Percentiles rank a stretch among this genome's conserved stretches.
Evolutionary conservation across 2,888 invertebrate species (phyloP).

Genomic region (Tipula helvola): DNA sequence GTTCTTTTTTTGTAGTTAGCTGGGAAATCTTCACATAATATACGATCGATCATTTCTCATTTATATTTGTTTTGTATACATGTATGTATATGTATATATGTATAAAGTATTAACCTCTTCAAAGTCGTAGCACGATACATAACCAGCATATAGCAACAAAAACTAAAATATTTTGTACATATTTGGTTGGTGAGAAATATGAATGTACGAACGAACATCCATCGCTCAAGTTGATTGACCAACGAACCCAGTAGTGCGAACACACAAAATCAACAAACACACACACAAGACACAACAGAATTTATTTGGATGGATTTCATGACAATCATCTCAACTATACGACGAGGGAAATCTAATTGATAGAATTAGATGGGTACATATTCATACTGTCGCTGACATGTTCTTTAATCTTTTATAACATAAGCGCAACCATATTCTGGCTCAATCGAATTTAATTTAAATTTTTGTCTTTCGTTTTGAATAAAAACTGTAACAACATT

Average conservation of each 20-base stretch:
- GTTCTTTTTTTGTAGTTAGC: neutral
- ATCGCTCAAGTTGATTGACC: neutral
- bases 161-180: neutral
- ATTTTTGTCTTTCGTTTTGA: neutral
- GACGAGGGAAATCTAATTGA: neutral
- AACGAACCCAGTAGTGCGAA: neutral
- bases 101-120: neutral
- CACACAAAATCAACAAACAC: neutral
- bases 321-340: neutral
- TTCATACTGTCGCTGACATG: neutral
- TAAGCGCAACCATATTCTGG: neutral
- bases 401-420: neutral
- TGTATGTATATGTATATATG: neutral
- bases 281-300: neutral
- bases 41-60: neutral
- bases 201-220: neutral
- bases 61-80: too few relatives aligned
- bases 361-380: neutral
- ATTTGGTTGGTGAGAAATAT: neutral
- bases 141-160: neutral
- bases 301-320: neutral
- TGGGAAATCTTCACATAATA: neutral
- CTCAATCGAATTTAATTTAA: neutral
- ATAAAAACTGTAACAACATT: neutral
- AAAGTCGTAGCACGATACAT: neutral